These are phyloP conservation scores for Drosophila aff. DNA, from an alignment of 1,140 invertebrate species.

Conservation along the genomic window DNA sequence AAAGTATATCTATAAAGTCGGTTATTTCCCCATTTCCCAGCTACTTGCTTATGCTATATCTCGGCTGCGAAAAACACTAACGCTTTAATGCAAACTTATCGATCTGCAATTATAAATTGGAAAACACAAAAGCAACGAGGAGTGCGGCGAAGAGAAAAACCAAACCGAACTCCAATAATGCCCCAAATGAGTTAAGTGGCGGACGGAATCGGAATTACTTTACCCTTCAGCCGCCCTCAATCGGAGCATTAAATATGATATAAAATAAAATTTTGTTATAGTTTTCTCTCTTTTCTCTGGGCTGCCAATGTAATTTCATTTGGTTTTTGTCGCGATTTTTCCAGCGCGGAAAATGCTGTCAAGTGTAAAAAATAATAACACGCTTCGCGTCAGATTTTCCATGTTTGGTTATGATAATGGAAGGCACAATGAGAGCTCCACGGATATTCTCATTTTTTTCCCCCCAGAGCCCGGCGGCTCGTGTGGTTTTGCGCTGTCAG, in stretches of 20 bases:
- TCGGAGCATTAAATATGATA: conserved; percentile 63
- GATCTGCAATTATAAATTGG: conserved; percentile 33
- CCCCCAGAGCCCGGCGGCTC: conserved; percentile 12
- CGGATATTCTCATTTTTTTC: conserved; percentile 38
- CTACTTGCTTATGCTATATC: conserved; percentile 18
- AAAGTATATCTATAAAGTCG: not conserved
- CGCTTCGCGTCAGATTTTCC: conserved; percentile 73
- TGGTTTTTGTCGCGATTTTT: conserved; percentile 49
- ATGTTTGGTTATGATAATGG: conserved; percentile 75
- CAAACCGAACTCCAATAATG: conserved; percentile 43
- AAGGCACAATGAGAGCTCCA: conserved; percentile 54
- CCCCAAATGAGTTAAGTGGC: conserved; percentile 72
- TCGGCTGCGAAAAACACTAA: conserved; percentile 1
- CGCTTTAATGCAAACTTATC: conserved; percentile 21
- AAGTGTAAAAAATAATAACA: conserved; percentile 72
- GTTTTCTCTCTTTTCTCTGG: conserved; percentile 26
- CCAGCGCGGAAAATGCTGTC: conserved; percentile 46
- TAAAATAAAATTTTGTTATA: conserved; percentile 69
- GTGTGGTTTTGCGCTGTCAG: conserved; percentile 25
- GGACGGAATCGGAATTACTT: conserved; percentile 53
- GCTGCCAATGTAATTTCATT: conserved; percentile 42
- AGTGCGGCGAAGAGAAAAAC: conserved; percentile 5
- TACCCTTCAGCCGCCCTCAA: conserved; percentile 41
- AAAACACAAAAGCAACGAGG: conserved; percentile 6
- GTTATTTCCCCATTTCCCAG: not conserved